Conservation (phyloP, 2,797 vertebrate genomes). For the Enteromius trimaculatus region DNA sequence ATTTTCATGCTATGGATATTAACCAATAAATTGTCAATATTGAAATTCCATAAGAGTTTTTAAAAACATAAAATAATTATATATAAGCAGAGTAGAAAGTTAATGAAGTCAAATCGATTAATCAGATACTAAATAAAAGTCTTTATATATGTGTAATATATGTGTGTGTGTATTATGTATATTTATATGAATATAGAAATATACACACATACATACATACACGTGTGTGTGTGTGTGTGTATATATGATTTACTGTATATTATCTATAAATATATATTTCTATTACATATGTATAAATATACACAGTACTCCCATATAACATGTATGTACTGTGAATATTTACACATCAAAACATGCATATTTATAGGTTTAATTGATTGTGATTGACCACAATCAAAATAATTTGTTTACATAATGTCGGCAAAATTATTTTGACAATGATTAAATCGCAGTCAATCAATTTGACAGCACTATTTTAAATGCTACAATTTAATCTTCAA, state of each 20-base stretch:
- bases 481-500: background rate
- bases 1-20: background rate
- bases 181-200: too few relatives aligned
- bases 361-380: too few relatives aligned
- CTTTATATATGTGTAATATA: too few relatives aligned
- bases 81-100: background rate
- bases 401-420: too few relatives aligned
- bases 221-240: background rate
- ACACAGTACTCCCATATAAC: background rate
- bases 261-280: background rate
- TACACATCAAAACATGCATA: too few relatives aligned
- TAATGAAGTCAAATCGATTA: too few relatives aligned
- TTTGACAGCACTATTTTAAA: background rate
- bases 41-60: background rate
- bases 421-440: background rate
- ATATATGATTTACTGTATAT: background rate
- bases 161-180: too few relatives aligned
- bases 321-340: too few relatives aligned
- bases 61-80: background rate
- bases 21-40: background rate
- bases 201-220: too few relatives aligned
- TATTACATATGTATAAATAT: too few relatives aligned
- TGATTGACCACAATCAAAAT: too few relatives aligned
- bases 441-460: background rate
- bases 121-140: too few relatives aligned